Conservation (phyloP, 2,888 invertebrate genomes). For the Cephus sareptanus region DNA sequence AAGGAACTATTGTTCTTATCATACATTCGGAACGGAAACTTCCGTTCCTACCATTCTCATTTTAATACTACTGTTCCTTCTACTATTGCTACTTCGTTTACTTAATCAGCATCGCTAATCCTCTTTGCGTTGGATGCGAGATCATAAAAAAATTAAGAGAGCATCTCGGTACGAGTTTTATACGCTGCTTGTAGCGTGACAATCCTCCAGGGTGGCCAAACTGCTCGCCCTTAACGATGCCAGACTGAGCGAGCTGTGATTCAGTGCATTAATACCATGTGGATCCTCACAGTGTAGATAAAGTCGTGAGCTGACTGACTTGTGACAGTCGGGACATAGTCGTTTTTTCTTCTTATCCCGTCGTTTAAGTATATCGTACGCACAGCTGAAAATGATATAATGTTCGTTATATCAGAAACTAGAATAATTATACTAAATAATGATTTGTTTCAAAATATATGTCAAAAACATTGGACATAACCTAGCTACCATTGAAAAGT, state of each 20-base stretch:
- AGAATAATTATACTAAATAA: not conserved
- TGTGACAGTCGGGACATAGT: slow-evolving; percentile 78
- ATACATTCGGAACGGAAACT: not conserved
- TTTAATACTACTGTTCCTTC: not conserved
- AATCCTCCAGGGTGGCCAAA: slow-evolving; percentile 62
- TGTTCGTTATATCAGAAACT: not conserved
- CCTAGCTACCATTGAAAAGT: not conserved
- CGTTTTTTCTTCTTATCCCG: slow-evolving; percentile 75
- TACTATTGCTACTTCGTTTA: not conserved
- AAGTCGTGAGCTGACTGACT: slow-evolving; percentile 74
- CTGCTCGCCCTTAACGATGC: slow-evolving; percentile 64
- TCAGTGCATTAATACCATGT: slow-evolving; percentile 60
- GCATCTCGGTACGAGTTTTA: slow-evolving; percentile 32
- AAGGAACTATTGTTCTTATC: not conserved
- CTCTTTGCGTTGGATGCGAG: not conserved
- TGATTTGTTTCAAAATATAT: not conserved
- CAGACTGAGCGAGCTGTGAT: slow-evolving; percentile 67
- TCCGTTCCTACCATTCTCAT: not conserved
- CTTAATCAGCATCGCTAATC: not conserved
- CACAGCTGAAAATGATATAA: slow-evolving; percentile 68
- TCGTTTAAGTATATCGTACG: slow-evolving; percentile 74
- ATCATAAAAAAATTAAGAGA: not conserved
- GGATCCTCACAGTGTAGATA: slow-evolving; percentile 70
- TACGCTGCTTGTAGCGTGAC: slow-evolving; percentile 64
- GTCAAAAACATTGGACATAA: too few relatives aligned